phyloP scores from a whole-genome alignment of 53 echinoderm and acorn worm genomes.

The Temnopleurus reevesii region DNA sequence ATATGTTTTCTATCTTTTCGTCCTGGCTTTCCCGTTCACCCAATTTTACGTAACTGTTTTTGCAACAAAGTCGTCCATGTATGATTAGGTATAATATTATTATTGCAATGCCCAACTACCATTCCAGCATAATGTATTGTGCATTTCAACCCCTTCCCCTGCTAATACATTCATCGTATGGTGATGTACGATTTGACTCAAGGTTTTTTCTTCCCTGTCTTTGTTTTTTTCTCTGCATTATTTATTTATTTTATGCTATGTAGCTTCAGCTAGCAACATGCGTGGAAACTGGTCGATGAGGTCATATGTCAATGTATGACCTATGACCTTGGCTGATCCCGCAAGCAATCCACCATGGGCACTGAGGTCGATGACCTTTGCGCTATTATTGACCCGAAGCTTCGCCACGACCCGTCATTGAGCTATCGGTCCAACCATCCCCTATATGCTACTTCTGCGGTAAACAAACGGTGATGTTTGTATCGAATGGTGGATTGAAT shows the following conservation, averaged over 20 bases:
- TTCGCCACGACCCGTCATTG: neutral
- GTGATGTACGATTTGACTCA: conserved; percentile 51
- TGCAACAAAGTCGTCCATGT: no score
- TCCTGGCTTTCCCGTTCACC: no score
- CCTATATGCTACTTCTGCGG: conserved; percentile 51
- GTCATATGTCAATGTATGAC: conserved; percentile 35
- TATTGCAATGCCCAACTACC: no score
- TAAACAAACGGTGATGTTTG: conserved; percentile 62
- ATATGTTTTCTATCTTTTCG: no score
- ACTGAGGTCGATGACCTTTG: conserved; percentile 37
- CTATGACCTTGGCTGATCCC: conserved; percentile 25
- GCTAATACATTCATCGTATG: neutral
- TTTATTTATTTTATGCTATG: conserved; percentile 56
- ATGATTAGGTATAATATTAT: no score
- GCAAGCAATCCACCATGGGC: conserved; percentile 37
- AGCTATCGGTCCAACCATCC: conserved; percentile 38
- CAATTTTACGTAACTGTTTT: no score
- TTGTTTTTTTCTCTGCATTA: conserved; percentile 56
- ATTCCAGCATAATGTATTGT: neutral
- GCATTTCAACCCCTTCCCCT: neutral
- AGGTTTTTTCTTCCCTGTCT: conserved; percentile 48
- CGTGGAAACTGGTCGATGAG: conserved; percentile 27
- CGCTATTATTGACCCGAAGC: conserved; percentile 34
- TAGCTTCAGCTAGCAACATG: conserved; percentile 48
- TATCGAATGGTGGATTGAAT: conserved; percentile 45